Evolutionary conservation across 1,140 invertebrate genomes (phyloP).

Genomic region (Drosophila virilis): DNA sequence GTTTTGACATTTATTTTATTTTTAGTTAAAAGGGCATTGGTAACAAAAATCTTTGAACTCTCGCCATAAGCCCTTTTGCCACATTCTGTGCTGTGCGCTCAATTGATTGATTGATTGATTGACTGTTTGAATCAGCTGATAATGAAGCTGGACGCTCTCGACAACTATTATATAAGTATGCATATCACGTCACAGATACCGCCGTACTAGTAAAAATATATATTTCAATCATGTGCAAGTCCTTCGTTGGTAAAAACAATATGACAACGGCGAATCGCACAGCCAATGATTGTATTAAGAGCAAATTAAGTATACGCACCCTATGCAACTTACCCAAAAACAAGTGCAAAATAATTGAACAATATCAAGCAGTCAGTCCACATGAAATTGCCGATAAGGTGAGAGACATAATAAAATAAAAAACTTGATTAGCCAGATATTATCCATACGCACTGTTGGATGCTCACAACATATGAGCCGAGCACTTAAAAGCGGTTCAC

Average conservation of each 20-base stretch:
- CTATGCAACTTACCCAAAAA: slow-evolving; percentile 19
- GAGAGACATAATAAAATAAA: not conserved
- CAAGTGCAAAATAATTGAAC: slow-evolving; percentile 30
- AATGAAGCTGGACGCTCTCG: too few species aligned
- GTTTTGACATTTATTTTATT: slow-evolving; percentile 75
- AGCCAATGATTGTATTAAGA: not conserved
- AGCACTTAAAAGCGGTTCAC: too few species aligned
- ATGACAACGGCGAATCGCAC: not conserved
- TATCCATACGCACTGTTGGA: not conserved
- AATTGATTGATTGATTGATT: slow-evolving; percentile 73
- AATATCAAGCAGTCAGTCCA: not conserved
- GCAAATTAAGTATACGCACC: not conserved
- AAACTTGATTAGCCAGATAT: not conserved
- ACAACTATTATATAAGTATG: slow-evolving; percentile 22
- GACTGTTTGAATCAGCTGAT: slow-evolving; percentile 45
- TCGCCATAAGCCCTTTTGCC: too few species aligned
- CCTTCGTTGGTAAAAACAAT: not conserved
- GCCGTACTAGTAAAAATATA: too few species aligned
- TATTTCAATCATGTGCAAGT: not conserved
- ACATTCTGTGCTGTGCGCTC: slow-evolving; percentile 14
- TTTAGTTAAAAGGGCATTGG: slow-evolving; percentile 21
- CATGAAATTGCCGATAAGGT: not conserved
- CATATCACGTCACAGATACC: slow-evolving; percentile 41
- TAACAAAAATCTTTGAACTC: too few species aligned
- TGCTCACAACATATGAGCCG: slow-evolving; percentile 9